A percentile compares a stretch with the other conserved stretches of the same genome.
Evolutionary conservation across 1,140 invertebrate genomes (phyloP).

Genomic region (Rhagoletis zephyria): DNA sequence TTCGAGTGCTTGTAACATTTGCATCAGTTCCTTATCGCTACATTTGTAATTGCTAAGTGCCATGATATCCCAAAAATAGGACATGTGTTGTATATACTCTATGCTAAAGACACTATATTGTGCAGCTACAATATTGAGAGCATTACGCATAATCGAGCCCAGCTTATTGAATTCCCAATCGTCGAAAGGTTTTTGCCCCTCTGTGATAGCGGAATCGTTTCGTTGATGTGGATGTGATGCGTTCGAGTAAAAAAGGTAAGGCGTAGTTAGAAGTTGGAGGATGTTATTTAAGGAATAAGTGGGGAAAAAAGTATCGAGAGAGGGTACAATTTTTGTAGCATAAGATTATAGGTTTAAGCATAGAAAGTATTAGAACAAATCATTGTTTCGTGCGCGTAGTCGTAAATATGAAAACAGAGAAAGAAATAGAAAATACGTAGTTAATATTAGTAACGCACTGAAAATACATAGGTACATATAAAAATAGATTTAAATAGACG

Average conservation of each 20-base stretch:
- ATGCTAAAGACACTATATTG: slow-evolving; percentile 63
- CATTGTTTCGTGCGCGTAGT: neutral
- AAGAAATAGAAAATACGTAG: slow-evolving; percentile 30
- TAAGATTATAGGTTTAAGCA: neutral
- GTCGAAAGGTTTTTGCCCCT: slow-evolving; percentile 59
- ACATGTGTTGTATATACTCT: slow-evolving; percentile 64
- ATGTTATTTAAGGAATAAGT: neutral
- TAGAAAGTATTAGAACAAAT: no score
- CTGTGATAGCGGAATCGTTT: neutral
- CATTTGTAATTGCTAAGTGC: slow-evolving; percentile 65
- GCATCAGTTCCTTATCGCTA: slow-evolving; percentile 65
- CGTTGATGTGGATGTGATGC: neutral
- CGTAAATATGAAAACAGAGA: slow-evolving; percentile 23
- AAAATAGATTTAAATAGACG: neutral
- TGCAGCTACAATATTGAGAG: slow-evolving; percentile 61
- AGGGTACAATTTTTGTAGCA: neutral
- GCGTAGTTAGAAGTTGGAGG: neutral
- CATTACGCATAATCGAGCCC: slow-evolving; percentile 64
- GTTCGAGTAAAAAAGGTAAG: neutral
- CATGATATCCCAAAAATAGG: slow-evolving; percentile 67
- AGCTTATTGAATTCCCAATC: slow-evolving; percentile 67
- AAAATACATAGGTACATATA: neutral
- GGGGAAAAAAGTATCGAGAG: slow-evolving; percentile 18
- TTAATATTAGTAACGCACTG: slow-evolving; percentile 26
- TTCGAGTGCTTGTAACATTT: slow-evolving; percentile 67